phyloP scores from a whole-genome alignment of 2,797 vertebrate genomes.

The Poecilia picta region DNA sequence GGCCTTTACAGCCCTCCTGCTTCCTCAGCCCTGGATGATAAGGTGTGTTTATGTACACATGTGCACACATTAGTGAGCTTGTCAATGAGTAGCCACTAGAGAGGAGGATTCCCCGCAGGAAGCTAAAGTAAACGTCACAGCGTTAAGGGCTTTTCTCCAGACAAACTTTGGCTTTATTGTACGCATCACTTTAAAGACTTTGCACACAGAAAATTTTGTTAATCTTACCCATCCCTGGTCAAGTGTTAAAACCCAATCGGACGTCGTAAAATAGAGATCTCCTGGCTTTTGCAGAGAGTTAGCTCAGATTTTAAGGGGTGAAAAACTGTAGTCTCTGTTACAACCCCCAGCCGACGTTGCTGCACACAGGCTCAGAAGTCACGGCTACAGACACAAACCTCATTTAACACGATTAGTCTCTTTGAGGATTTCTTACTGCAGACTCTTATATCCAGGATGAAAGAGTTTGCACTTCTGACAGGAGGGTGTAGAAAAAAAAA shows the following conservation, averaged over 20 bases:
- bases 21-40: conserved; percentile 59
- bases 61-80: conserved; percentile 15
- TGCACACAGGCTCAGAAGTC: conserved; percentile 51
- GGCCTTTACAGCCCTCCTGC: conserved; percentile 69
- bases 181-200: conserved; percentile 62
- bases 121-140: conserved; percentile 60
- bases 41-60: conserved; percentile 20
- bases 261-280: conserved; percentile 27
- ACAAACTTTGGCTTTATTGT: conserved; percentile 63
- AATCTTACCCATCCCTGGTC: conserved; percentile 54
- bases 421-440: conserved; percentile 75
- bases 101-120: conserved; percentile 59
- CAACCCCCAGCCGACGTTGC: conserved; percentile 27
- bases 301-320: conserved; percentile 48
- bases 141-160: conserved; percentile 69
- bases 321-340: conserved; percentile 42
- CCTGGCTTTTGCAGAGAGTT: conserved; percentile 33
- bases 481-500: not conserved
- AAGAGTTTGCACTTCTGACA: conserved; percentile 69
- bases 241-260: conserved; percentile 23
- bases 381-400: conserved; percentile 72
- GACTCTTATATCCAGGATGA: conserved; percentile 71
- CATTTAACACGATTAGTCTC: conserved; percentile 76
- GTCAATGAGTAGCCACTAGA: conserved; percentile 45
- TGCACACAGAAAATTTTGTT: conserved; percentile 63